phyloP scores from a whole-genome alignment of 2,797 vertebrate species.

The Orestias chungarensis region DNA sequence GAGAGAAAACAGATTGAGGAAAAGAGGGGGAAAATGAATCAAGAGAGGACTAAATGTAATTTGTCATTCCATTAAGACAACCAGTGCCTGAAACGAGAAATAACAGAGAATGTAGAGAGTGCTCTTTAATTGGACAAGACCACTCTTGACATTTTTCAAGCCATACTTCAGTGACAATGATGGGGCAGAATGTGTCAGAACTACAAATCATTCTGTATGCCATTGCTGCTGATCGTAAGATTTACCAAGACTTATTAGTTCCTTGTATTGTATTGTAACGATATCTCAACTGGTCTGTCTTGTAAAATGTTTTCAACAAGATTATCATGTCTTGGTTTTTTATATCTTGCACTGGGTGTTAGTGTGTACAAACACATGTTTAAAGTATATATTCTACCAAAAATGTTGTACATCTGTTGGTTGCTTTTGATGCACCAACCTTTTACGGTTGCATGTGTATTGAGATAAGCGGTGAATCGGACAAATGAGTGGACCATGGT shows the following conservation, averaged over 20 bases:
- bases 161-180: slow-evolving; percentile 61
- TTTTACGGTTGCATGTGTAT: neutral
- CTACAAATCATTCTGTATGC: slow-evolving; percentile 63
- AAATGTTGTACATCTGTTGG: neutral
- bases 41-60: slow-evolving; percentile 78
- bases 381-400: neutral
- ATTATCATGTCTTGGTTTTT: neutral
- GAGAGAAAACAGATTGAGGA: slow-evolving; percentile 41
- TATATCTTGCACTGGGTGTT: neutral
- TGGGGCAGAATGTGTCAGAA: slow-evolving; percentile 63
- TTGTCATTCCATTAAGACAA: slow-evolving; percentile 76
- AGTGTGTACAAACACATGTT: neutral
- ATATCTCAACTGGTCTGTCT: slow-evolving; percentile 19
- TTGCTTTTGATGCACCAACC: neutral
- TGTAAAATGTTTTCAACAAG: neutral
- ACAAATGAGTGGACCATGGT: too few relatives aligned
- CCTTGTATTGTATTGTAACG: slow-evolving; percentile 33
- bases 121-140: slow-evolving; percentile 76
- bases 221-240: slow-evolving; percentile 42
- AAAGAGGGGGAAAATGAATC: slow-evolving; percentile 62
- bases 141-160: slow-evolving; percentile 73
- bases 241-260: slow-evolving; percentile 30
- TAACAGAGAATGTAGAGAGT: slow-evolving; percentile 68
- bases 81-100: slow-evolving; percentile 70
- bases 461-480: neutral